phyloP scores from a whole-genome alignment of 2,888 invertebrate species.

The Melinaea marsaeus region DNA sequence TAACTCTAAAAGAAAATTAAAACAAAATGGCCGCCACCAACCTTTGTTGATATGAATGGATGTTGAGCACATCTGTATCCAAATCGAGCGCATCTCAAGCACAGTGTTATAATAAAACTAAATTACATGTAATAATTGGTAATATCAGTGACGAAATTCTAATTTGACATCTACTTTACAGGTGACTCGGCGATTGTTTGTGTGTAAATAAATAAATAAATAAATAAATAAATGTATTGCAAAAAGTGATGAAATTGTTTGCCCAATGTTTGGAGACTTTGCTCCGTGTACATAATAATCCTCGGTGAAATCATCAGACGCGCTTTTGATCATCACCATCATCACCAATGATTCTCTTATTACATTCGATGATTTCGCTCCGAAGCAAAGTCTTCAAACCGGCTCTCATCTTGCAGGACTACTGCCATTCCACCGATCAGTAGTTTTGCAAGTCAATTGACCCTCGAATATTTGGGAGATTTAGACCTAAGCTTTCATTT shows the following conservation, averaged over 20 bases:
- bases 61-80: constrained; percentile 44
- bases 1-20: constrained; percentile 9
- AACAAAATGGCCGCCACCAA: constrained; percentile 6
- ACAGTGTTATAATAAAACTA: constrained; percentile 49
- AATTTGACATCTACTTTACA: constrained; percentile 77
- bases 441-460: constrained; percentile 74
- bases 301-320: constrained; percentile 42
- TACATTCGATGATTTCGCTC: constrained; percentile 41
- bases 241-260: constrained; percentile 37
- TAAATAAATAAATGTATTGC: too few species aligned
- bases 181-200: constrained; percentile 76
- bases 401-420: constrained; percentile 67
- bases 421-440: constrained; percentile 52
- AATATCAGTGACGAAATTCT: constrained; percentile 73
- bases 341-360: too few species aligned
- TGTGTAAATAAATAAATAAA: constrained; percentile 45
- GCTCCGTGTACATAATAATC: constrained; percentile 38
- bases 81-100: constrained; percentile 41
- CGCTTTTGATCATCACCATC: not conserved
- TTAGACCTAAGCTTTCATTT: constrained; percentile 74
- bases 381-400: constrained; percentile 54
- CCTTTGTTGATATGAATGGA: constrained; percentile 41
- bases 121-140: constrained; percentile 68
- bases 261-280: constrained; percentile 60
- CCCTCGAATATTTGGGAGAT: constrained; percentile 70